Evolutionary conservation across 2,797 vertebrate genomes (phyloP), one percentile per base, ranked within the genome.

Genomic region (Xiphorhynchus erythropygius): DNA sequence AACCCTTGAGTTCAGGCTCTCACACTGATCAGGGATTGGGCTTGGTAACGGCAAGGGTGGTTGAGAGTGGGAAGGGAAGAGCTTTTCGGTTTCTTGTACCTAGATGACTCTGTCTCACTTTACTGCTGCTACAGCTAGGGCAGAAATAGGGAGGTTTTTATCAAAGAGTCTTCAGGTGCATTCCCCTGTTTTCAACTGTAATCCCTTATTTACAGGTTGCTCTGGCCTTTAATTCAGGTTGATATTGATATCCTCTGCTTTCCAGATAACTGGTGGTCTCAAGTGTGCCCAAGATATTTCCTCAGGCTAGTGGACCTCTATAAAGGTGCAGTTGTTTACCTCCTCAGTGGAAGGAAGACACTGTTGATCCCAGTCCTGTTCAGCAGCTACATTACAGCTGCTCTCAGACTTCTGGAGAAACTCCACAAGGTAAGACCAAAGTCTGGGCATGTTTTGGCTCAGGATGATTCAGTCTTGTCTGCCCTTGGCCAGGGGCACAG

Each of bases 241-340:
- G 69, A 9, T 80, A 18, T 65, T 35, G 50, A 19, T 81, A 57
- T 79, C 32, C 93, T 94, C 90, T 84, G 91, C 70, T 92, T 89
- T 97, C 76, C 97, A 99, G 99, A 99, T 98, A 99, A 99, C 98
- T 99, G 99, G 99, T 99, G 99, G 99, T 99, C 98, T 96, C 98
- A 98, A n/a, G 97, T 99, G 91, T 99, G 99, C 47, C 98, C 98
- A 87, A 96, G 97, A 16, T 98, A 99, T 27, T 99, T 99, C 97
- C 98, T 98, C 96, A 99, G 98, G 92, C 98, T 99, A 89, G 98
- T 99, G 37, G 99, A 99, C 97, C 98, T 99, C 96, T 99, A 99
- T 97, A 99, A 99, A 98, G 98, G 98, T 19, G 98, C 99, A 2
- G 98, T 99, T 21, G 98, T 99, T 96, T 99, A 99, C 91, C 98